Evolutionary conservation across 2,888 invertebrate species (phyloP), one percentile per base, ranked within the genome.

Genomic region (Hirtodrosophila cameraria): DNA sequence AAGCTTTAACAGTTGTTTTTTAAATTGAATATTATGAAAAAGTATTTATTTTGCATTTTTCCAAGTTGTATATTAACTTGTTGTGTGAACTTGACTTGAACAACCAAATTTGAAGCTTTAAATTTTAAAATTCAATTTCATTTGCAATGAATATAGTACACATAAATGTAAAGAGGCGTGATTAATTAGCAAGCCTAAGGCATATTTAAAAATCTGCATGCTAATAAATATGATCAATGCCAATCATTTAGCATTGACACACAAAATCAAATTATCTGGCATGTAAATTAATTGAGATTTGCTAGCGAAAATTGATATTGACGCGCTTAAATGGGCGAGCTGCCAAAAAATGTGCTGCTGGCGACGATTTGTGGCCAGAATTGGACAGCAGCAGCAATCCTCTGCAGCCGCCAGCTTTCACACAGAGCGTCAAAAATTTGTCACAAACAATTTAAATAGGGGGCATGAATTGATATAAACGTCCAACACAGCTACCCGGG

Each of bases 401-500:
- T 30, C 6, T 5, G 23, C 25, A 30, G 13, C 8, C 25, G 13
- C 27, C 41, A 33, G 25, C 4, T 6, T 23, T 25, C 38, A 16
- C 7, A 18, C 59, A 55, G 28, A 36, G 11, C 13, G 3, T 18
- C 23, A 25, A 16, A 71, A 81, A 78, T 81, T 79, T 85, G 79
- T 79, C 85, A 84, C 60, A 52, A 35, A 46, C 35, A 62, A 38
- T 58, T 33, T 35, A 13, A 15, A 2, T 7, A 6, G 1, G 27
- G 52, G 41, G 39, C 60, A 55, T 55, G 86, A 82, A 80, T 80
- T 85, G 86, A 80, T 85, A 80, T 80, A 86, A 85, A 80, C 83
- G 76, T 69, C 59, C 28, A 31, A 33, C 55, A 15, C 41, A 43
- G 48, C 36, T 35, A 59, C 57, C n/a, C n/a, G n/a, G n/a, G n/a